These are phyloP conservation scores for Paguma larvata DNA, from an alignment of 2,797 vertebrate species.

Conservation along the genomic window DNA sequence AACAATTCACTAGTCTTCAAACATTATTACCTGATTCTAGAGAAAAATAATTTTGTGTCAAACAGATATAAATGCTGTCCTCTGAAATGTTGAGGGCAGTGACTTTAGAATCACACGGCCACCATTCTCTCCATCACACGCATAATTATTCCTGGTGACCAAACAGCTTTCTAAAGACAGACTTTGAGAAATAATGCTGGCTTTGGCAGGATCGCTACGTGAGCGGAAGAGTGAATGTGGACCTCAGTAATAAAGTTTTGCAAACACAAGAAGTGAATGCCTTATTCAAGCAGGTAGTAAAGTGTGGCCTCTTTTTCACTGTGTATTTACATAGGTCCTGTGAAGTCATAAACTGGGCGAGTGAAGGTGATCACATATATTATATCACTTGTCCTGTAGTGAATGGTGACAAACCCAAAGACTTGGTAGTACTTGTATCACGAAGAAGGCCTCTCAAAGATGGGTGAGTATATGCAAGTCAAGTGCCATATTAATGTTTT, in stretches of 20 bases:
- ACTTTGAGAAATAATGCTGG: background rate
- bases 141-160: background rate
- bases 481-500: background rate
- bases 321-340: constrained; percentile 85
- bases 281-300: background rate
- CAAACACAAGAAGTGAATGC: background rate
- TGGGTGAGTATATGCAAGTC: constrained; percentile 79
- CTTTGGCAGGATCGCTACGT: background rate
- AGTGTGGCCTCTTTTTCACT: background rate
- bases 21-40: background rate
- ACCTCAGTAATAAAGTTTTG: background rate
- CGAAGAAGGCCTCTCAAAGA: constrained; percentile 84
- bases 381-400: constrained; percentile 83
- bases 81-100: background rate
- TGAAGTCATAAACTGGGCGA: constrained; percentile 84
- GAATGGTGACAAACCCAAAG: constrained; percentile 83
- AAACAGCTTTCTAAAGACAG: background rate
- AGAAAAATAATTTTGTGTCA: constrained; percentile 41
- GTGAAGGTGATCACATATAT: constrained; percentile 89
- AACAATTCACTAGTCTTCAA: background rate
- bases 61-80: background rate
- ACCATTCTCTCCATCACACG: background rate
- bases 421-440: constrained; percentile 89
- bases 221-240: background rate
- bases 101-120: background rate